phyloP scores from a whole-genome alignment of 2,113 vertebrate genomes.

The Nerophis ophidion region DNA sequence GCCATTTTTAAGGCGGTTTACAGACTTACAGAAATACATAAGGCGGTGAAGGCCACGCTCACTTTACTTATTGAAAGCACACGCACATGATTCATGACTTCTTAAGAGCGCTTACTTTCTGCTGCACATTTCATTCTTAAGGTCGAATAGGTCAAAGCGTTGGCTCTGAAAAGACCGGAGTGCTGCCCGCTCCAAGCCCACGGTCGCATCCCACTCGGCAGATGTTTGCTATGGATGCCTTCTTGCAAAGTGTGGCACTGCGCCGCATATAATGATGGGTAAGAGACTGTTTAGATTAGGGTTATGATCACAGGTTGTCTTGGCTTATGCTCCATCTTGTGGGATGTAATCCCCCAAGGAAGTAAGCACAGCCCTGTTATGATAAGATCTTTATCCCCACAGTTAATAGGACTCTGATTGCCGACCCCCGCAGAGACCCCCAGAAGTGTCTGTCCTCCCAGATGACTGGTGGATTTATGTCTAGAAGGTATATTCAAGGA shows the following conservation, averaged over 20 bases:
- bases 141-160: constrained; percentile 63
- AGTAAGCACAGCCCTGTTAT: constrained; percentile 37
- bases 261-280: not conserved
- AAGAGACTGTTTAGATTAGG: constrained; percentile 4
- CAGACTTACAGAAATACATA: constrained; percentile 11
- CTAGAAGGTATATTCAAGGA: constrained; percentile 23
- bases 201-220: not conserved
- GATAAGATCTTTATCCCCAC: constrained; percentile 51
- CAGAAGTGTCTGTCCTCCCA: constrained; percentile 21
- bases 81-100: constrained; percentile 27
- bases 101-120: constrained; percentile 29
- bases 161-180: constrained; percentile 31
- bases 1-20: constrained; percentile 20
- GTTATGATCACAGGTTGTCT: constrained; percentile 28
- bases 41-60: constrained; percentile 43
- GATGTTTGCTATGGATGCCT: not conserved
- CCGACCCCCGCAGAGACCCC: constrained; percentile 27
- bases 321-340: constrained; percentile 10
- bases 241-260: not conserved
- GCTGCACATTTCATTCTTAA: constrained; percentile 51
- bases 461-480: constrained; percentile 27
- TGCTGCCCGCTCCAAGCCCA: constrained; percentile 70
- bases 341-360: constrained; percentile 46
- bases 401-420: constrained; percentile 53
- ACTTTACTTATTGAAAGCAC: constrained; percentile 27